phyloP scores from a whole-genome alignment of 2,797 vertebrate genomes.

The Vultur gryphus region DNA sequence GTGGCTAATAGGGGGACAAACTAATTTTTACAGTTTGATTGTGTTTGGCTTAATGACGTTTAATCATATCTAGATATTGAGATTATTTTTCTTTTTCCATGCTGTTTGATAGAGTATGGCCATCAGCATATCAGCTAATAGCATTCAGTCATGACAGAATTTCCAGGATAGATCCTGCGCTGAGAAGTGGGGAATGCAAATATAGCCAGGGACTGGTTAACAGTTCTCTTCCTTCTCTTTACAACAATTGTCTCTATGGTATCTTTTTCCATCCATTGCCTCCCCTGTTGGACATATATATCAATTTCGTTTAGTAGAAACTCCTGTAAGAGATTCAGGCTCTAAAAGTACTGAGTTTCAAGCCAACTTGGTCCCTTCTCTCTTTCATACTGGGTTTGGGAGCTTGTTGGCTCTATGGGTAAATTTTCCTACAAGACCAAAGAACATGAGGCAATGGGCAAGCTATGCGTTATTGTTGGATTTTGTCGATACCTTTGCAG shows the following conservation, averaged over 20 bases:
- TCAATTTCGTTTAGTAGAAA: background rate
- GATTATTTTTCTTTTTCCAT: background rate
- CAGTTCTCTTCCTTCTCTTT: background rate
- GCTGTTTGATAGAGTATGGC: background rate
- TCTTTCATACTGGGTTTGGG: background rate
- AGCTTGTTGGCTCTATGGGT: background rate
- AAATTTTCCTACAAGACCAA: background rate
- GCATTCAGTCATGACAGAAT: background rate
- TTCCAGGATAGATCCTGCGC: background rate
- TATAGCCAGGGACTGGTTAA: background rate
- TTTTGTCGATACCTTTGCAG: background rate
- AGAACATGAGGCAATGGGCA: background rate
- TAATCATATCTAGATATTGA: background rate
- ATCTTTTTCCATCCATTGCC: background rate
- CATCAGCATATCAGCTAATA: background rate
- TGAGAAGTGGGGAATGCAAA: background rate
- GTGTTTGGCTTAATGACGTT: background rate
- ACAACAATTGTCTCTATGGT: background rate
- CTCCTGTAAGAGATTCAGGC: background rate
- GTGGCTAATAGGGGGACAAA: background rate
- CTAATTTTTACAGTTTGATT: background rate
- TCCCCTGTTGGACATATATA: background rate
- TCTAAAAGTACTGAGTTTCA: background rate
- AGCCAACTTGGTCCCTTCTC: background rate
- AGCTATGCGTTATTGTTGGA: rapidly evolving